These are phyloP conservation scores for Ariopsis seemanni DNA, from an alignment of 2,113 vertebrate genomes.

Conservation along the genomic window DNA sequence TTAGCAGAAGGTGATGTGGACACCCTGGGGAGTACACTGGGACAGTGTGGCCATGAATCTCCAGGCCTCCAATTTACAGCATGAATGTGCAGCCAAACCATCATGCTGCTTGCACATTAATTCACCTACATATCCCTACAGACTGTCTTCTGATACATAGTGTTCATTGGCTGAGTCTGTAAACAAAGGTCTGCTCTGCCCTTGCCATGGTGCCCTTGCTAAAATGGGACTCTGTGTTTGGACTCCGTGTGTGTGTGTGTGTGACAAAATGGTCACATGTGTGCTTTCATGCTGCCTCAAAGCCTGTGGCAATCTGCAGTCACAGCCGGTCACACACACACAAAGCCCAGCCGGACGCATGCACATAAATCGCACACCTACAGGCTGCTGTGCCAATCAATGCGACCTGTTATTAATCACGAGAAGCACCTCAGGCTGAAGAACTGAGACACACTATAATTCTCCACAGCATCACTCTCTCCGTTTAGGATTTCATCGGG, in stretches of 20 bases:
- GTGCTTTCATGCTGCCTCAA: constrained; percentile 16
- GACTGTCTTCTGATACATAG: constrained; percentile 34
- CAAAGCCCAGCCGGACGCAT: constrained; percentile 27
- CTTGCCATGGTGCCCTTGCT: constrained; percentile 64
- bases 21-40: constrained; percentile 44
- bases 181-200: constrained; percentile 62
- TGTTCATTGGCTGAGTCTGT: constrained; percentile 52
- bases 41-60: constrained; percentile 48
- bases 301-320: constrained; percentile 31
- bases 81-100: constrained; percentile 44
- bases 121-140: constrained; percentile 50
- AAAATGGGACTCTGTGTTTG: constrained; percentile 36
- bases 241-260: constrained; percentile 23
- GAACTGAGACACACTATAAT: constrained; percentile 65
- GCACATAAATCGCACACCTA: constrained; percentile 19
- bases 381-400: constrained; percentile 54
- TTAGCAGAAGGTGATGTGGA: constrained; percentile 66
- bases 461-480: constrained; percentile 52
- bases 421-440: constrained; percentile 62
- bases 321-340: constrained; percentile 12
- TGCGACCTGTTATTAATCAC: constrained; percentile 67
- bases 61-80: constrained; percentile 56
- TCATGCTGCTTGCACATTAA: constrained; percentile 51
- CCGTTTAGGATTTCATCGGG: constrained; percentile 48
- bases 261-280: constrained; percentile 6